These are phyloP conservation scores for Hydroisotoma schaefferi DNA, from an alignment of 2,888 invertebrate genomes.

Conservation along the genomic window DNA sequence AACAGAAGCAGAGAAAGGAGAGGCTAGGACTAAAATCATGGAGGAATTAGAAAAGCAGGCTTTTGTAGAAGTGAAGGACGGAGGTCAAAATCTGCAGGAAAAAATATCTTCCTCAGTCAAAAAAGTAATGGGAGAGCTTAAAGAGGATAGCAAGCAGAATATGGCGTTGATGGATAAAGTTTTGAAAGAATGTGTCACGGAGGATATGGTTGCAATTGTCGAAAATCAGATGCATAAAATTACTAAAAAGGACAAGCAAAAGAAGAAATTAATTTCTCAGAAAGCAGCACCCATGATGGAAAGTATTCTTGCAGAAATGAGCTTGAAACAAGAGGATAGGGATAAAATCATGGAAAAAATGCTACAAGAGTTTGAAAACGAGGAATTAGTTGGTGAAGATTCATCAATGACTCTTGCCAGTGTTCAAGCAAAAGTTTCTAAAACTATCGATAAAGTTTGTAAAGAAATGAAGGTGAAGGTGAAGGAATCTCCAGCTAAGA, in stretches of 20 bases:
- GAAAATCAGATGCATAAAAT: not conserved
- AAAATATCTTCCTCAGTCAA: too few relatives aligned
- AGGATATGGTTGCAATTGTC: not conserved
- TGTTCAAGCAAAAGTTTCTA: not conserved
- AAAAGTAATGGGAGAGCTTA: too few relatives aligned
- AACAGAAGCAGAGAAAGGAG: not conserved
- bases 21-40: not conserved
- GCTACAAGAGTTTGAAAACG: not conserved
- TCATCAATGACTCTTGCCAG: not conserved
- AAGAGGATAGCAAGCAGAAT: too few relatives aligned
- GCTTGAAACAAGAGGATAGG: not conserved
- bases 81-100: not conserved
- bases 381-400: not conserved
- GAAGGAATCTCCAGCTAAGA: not conserved
- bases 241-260: not conserved
- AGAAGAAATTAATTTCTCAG: not conserved
- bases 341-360: not conserved
- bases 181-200: not conserved
- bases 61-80: too few relatives aligned
- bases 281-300: not conserved
- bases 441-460: not conserved
- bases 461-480: not conserved
- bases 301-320: not conserved
- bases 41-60: too few relatives aligned
- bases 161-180: constrained; percentile 9